Evolutionary conservation across 2,888 invertebrate species (phyloP).

Genomic region (Andrena camellia): DNA sequence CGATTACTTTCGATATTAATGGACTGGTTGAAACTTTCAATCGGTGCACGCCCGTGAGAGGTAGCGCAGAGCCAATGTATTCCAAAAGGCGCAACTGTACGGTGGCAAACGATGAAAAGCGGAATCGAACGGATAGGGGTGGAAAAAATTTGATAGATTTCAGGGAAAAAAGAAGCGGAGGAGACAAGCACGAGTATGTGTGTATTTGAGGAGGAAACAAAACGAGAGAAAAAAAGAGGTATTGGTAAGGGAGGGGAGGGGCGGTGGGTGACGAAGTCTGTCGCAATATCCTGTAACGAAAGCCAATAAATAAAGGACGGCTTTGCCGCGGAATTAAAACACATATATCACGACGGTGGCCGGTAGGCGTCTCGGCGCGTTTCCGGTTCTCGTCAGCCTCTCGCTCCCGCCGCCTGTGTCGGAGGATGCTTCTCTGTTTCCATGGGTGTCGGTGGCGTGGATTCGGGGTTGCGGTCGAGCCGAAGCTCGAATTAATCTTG

Average conservation of each 20-base stretch:
- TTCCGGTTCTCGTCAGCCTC: constrained; percentile 67
- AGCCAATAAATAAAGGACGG: constrained; percentile 82
- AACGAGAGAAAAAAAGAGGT: background rate
- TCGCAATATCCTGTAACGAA: constrained; percentile 81
- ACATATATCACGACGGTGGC: constrained; percentile 79
- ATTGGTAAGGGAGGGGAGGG: background rate
- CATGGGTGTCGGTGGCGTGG: background rate
- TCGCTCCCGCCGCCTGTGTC: constrained; percentile 39
- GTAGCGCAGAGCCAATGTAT: background rate
- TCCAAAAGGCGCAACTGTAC: background rate
- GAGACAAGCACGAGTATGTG: background rate
- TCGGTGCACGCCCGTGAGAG: too few species aligned
- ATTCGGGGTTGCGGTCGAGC: constrained; percentile 30
- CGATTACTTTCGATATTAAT: too few species aligned
- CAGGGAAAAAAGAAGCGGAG: too few species aligned
- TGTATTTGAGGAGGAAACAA: background rate
- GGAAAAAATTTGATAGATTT: constrained; percentile 1
- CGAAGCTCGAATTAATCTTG: constrained; percentile 65
- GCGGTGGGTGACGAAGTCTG: constrained; percentile 75
- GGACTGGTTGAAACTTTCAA: background rate
- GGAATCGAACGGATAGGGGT: background rate
- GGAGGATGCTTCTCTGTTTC: constrained; percentile 17
- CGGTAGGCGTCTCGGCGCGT: constrained; percentile 66
- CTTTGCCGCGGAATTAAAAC: constrained; percentile 80
- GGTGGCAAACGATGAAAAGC: background rate